A percentile compares a stretch with the other conserved stretches of the same genome.
Conservation (phyloP, 2,113 vertebrate species). For the Pionites leucogaster region DNA sequence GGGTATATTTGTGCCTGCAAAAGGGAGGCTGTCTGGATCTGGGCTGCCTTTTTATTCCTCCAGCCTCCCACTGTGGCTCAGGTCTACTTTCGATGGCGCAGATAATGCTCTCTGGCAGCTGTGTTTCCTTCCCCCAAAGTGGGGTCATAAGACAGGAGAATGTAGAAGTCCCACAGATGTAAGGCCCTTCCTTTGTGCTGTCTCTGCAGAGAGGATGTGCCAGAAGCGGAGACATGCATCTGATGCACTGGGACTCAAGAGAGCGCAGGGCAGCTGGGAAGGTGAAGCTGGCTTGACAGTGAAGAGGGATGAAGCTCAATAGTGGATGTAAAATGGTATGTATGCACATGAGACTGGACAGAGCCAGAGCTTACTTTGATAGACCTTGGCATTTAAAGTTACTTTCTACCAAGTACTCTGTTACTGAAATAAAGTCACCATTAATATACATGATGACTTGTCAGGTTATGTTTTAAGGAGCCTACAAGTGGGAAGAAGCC, state of each 20-base stretch:
- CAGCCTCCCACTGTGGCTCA: background rate
- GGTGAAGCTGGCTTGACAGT: background rate
- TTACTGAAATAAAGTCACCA: background rate
- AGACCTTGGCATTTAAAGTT: background rate
- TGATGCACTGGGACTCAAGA: background rate
- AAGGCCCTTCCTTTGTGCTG: background rate
- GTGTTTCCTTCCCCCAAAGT: background rate
- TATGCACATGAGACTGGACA: background rate
- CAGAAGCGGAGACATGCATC: background rate
- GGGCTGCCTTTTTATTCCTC: background rate
- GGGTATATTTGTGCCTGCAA: background rate
- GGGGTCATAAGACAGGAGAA: background rate
- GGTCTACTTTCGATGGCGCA: background rate
- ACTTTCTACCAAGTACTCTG: background rate
- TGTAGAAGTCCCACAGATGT: background rate
- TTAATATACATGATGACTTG: background rate
- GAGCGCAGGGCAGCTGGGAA: background rate
- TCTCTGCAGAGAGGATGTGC: fast-evolving
- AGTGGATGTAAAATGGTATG: background rate
- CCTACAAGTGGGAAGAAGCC: background rate
- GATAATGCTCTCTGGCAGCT: background rate
- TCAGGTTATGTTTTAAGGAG: background rate
- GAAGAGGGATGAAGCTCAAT: background rate
- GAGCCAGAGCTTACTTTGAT: background rate
- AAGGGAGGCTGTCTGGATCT: background rate